Evolutionary conservation across 2,113 vertebrate genomes (phyloP).

Genomic region (Boleophthalmus pectinirostris): DNA sequence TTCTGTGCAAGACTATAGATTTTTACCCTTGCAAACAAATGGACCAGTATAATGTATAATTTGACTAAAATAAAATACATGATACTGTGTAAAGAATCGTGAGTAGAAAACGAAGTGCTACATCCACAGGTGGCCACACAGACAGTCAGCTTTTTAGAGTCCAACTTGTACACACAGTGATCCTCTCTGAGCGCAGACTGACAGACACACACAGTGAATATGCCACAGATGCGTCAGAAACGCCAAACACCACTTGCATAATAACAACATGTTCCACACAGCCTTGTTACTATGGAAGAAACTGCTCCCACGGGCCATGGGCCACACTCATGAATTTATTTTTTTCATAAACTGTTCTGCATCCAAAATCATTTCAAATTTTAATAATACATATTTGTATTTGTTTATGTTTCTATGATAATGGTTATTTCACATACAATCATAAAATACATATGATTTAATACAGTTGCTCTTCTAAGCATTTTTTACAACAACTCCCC

Average conservation of each 20-base stretch:
- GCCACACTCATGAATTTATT: neutral
- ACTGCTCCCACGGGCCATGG: neutral
- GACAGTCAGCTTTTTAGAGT: neutral
- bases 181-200: neutral
- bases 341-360: neutral
- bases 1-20: slow-evolving; percentile 8
- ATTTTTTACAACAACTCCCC: too few relatives aligned
- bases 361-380: neutral
- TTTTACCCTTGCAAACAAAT: slow-evolving; percentile 1
- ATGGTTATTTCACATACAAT: neutral
- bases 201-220: neutral
- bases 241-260: neutral
- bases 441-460: neutral
- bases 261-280: neutral
- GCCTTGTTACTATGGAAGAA: neutral
- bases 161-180: neutral
- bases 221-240: neutral
- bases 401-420: neutral
- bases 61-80: neutral
- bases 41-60: neutral
- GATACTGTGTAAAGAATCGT: slow-evolving; percentile 12
- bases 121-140: neutral
- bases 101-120: neutral
- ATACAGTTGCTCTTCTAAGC: too few relatives aligned
- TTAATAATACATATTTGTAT: neutral